Base-by-base conservation (phyloP, 53 echinoderm and acorn worm species). In the Zoroaster sp. region DNA sequence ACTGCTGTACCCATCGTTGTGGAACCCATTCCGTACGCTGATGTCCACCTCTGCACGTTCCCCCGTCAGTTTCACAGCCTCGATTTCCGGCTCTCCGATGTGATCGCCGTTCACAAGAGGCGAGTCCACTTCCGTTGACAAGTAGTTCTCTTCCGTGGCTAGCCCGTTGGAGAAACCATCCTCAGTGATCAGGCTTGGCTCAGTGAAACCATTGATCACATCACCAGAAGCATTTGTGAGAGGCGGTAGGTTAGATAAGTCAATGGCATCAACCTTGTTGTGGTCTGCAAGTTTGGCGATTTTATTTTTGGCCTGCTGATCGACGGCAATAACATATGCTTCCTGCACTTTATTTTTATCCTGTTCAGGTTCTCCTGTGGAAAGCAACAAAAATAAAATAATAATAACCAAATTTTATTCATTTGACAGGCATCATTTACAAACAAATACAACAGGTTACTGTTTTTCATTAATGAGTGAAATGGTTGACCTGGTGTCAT, bases 301-400 rank as follows among this genome's bases (percentile, higher is more conserved):
- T 40, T 93, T 95, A 36, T 95, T 91, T 72, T 88, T 74, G 15
- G 94, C 83, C 81, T 99, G 94, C 33, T 94, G 93, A 67, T 99
- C 96, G 8, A 95, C 95, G 17, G 99, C 99, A 23, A 99, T 96
- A 2, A 99, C 99, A 33, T 99, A 99, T 28, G 99, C 99, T 45
- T 99, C 94, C 53, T 99, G 94, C 30, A 99, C 77, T 44, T 77
- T 91, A 18, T 95, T 92, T 43, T 92, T 93, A 52, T 92, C 95
- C 38, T 91, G 88, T 69, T 95, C 95, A 47, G 92, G 78, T 2
- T 86, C 90, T 77, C 90, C 91, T 96, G 90, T 63, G 36, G 79
- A 40, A 15, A 45, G 11, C 28, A 83, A 67, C 78, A 32, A 55
- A 35, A 73, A 74, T 42, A 91, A 79, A 38, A 72, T 17, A 31